Evolutionary conservation across 2,113 vertebrate species (phyloP).

Genomic region (Leptobrachium leishanense): DNA sequence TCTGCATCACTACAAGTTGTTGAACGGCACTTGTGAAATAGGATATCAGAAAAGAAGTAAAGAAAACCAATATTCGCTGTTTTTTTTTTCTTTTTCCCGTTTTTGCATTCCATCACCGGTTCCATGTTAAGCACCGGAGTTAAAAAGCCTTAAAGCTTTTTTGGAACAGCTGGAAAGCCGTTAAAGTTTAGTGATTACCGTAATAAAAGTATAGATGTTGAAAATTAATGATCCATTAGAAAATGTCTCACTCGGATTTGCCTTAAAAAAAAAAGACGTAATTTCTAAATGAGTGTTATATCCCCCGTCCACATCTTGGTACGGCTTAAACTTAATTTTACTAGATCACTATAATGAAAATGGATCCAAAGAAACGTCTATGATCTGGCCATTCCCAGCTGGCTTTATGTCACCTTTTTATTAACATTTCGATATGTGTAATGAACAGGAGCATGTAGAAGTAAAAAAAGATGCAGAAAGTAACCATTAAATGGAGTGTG

Average conservation of each 20-base stretch:
- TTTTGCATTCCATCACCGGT: too few species aligned
- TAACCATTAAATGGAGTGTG: too few species aligned
- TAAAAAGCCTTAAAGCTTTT: slow-evolving; percentile 19
- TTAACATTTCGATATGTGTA: background rate
- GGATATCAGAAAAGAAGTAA: background rate
- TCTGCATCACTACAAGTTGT: too few species aligned
- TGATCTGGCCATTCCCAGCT: background rate
- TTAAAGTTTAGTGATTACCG: slow-evolving; percentile 35
- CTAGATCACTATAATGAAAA: slow-evolving; percentile 1
- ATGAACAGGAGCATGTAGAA: background rate
- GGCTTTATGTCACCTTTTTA: background rate
- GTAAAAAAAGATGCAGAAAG: background rate
- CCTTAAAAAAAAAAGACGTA: slow-evolving; percentile 16
- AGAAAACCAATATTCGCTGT: background rate
- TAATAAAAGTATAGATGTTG: slow-evolving; percentile 36
- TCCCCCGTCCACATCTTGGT: background rate
- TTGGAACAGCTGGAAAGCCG: slow-evolving; percentile 33
- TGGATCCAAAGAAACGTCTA: background rate
- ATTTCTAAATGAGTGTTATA: slow-evolving; percentile 3
- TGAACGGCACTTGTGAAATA: background rate
- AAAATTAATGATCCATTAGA: slow-evolving; percentile 35
- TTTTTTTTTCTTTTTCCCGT: background rate
- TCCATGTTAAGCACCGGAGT: background rate
- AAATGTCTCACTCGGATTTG: slow-evolving; percentile 27
- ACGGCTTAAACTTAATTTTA: slow-evolving; percentile 12